Base-by-base conservation (phyloP, 2,113 vertebrate species). In the Beaufortia kweichowensis region DNA sequence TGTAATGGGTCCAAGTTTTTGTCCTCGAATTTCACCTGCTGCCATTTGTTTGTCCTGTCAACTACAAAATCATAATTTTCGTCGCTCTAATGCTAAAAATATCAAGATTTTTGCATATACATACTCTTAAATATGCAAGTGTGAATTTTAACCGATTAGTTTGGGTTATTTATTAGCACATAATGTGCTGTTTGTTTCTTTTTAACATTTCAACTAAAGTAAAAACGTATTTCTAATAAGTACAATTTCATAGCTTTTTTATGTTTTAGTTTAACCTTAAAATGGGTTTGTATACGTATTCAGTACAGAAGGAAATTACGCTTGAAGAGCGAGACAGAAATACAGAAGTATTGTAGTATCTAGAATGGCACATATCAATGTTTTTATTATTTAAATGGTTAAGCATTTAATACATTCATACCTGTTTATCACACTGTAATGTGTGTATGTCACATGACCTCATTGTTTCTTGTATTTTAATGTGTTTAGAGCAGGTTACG, bases 1-100 rank as follows among this genome's bases (percentile, higher is more conserved):
- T 29, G 17, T 39, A 31, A 62, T 43, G 72, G 64, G 59, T 76
- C 73, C 62, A 74, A 21, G 31, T 43, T 0, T 9, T 64, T 21
- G 12, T 59, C 5, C 56, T 5, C 15, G 21, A 10, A 59, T 33
- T 33, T 75, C 56, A 68, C 3, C 7, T 23, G 10, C 28, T 57
- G 3, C 11, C 0, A 10, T 28, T 60, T 46, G 4, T 15, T 39
- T 66, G 31, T 59, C 39, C 28, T 53, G 23, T 59, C 21, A 43
- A 8, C 0, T 5, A 1, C 14, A 31, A 14, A 31, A 31, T 6
- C 39, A 3, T 28, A 59, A 29, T 59, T 14, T 46, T 28, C 15
- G 15, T 46, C 1, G 56, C 64, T n/a, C 28, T 19, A 48, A 66
- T 33, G 69, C 28, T 57, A 26, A 43, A 46, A 29, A 28, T 5